Percentiles rank a stretch among this genome's conserved stretches.
phyloP scores from a whole-genome alignment of 2,113 vertebrate genomes.

The Phoenicopterus ruber region DNA sequence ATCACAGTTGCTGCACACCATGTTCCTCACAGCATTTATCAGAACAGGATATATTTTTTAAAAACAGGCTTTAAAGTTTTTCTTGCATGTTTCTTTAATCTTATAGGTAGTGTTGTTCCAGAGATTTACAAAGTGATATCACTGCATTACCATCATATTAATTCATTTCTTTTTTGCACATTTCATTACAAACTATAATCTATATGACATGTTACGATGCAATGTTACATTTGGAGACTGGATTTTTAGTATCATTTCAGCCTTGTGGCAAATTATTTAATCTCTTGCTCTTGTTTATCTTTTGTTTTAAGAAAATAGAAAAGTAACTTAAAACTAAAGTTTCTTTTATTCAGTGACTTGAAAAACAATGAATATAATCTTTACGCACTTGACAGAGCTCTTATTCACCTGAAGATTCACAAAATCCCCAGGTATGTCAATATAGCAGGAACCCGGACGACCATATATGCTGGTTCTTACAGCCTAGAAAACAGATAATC shows the following conservation, averaged over 20 bases:
- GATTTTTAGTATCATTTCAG: not conserved
- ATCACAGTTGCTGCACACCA: not conserved
- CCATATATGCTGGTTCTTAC: slow-evolving; percentile 91
- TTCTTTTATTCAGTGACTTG: not conserved
- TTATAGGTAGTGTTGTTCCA: not conserved
- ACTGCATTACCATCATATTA: not conserved
- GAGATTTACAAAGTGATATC: not conserved
- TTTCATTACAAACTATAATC: not conserved
- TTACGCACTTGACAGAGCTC: slow-evolving; percentile 81
- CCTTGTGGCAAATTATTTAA: not conserved
- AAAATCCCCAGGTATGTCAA: slow-evolving; percentile 94
- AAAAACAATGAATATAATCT: not conserved
- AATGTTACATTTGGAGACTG: not conserved
- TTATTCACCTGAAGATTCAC: slow-evolving; percentile 82
- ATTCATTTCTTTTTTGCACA: not conserved
- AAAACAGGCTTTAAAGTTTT: not conserved
- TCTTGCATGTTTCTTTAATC: not conserved
- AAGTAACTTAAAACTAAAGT: not conserved
- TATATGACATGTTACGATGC: not conserved
- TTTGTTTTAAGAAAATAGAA: not conserved
- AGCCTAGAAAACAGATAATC: slow-evolving; percentile 72
- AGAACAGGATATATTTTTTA: not conserved
- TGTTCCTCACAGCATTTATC: not conserved
- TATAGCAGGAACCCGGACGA: slow-evolving; percentile 91
- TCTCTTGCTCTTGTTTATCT: not conserved